phyloP scores from a whole-genome alignment of 2,113 vertebrate species.

The Origma solitaria region DNA sequence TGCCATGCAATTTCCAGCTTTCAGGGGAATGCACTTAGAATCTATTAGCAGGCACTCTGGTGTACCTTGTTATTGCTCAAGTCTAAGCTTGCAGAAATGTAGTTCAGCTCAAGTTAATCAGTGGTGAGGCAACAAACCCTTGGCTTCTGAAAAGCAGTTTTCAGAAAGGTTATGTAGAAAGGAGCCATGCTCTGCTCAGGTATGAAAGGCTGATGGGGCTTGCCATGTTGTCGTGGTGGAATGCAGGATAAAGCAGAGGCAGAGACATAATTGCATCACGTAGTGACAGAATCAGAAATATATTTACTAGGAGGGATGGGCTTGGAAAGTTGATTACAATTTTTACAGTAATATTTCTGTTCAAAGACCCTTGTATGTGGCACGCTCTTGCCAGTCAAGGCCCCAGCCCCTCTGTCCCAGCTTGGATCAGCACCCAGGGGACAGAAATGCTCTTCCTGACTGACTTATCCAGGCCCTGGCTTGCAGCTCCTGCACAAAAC shows the following conservation, averaged over 20 bases:
- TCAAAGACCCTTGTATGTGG: accelerated
- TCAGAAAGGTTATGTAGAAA: not conserved
- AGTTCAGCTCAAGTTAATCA: not conserved
- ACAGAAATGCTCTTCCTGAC: not conserved
- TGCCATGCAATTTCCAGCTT: not conserved
- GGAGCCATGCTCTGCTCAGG: not conserved
- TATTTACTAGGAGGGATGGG: not conserved
- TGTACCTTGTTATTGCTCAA: not conserved
- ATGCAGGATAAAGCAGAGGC: not conserved
- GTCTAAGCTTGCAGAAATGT: not conserved
- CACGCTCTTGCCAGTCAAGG: not conserved
- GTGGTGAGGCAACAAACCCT: not conserved
- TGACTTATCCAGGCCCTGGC: not conserved
- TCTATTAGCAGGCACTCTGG: not conserved
- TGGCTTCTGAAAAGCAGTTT: not conserved
- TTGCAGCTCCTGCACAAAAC: not conserved
- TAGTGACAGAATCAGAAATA: not conserved
- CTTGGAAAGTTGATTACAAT: not conserved
- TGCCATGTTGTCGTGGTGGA: not conserved
- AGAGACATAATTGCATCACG: not conserved
- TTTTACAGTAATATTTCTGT: not conserved
- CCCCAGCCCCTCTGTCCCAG: not conserved
- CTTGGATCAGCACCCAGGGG: not conserved
- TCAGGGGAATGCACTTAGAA: not conserved
- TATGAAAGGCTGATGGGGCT: not conserved